Evolutionary conservation across 2,797 vertebrate genomes (phyloP).

Genomic region (Falco biarmicus): DNA sequence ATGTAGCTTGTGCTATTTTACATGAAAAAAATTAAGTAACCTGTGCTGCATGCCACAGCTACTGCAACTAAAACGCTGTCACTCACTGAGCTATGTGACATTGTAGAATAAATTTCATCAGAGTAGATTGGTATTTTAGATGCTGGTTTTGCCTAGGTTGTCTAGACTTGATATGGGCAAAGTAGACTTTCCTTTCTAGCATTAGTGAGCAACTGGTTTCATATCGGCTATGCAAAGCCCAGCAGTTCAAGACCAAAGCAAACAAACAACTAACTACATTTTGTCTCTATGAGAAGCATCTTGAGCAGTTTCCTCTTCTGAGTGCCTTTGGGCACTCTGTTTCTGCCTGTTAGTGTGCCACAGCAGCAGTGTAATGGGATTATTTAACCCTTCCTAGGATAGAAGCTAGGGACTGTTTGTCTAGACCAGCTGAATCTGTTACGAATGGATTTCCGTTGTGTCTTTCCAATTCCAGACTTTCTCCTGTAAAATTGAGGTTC

Average conservation of each 20-base stretch:
- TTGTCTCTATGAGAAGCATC: background rate
- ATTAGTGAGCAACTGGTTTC: background rate
- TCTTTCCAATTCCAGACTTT: background rate
- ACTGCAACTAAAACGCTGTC: background rate
- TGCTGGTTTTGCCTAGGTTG: background rate
- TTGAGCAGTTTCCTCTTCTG: background rate
- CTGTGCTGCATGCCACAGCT: background rate
- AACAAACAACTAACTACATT: background rate
- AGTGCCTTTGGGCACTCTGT: background rate
- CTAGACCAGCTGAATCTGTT: background rate
- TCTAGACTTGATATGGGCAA: background rate
- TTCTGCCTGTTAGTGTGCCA: background rate
- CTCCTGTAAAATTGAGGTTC: background rate
- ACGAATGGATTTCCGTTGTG: background rate
- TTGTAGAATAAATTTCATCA: background rate
- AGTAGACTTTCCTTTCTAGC: background rate
- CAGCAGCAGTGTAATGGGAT: background rate
- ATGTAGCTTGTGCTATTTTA: background rate
- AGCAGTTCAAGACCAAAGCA: background rate
- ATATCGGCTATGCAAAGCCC: background rate
- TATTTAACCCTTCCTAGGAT: background rate
- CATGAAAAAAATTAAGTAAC: background rate
- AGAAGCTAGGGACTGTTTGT: background rate
- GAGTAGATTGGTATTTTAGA: background rate
- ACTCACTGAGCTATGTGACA: background rate